Percentiles rank a stretch among this genome's conserved stretches.
Evolutionary conservation across 2,888 invertebrate species (phyloP).

Genomic region (Acrobasis repandana): DNA sequence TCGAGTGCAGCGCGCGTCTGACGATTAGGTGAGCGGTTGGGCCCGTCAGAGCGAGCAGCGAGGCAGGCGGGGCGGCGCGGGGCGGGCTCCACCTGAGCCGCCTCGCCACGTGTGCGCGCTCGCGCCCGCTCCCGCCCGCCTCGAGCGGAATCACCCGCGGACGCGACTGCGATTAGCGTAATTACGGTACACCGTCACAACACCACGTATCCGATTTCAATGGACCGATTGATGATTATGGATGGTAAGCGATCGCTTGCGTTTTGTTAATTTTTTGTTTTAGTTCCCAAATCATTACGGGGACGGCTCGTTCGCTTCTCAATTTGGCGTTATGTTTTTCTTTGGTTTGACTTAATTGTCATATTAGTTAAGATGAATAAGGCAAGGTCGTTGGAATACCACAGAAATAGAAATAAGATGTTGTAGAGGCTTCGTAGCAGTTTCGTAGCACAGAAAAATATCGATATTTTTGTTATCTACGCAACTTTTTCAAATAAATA

Average conservation of each 20-base stretch:
- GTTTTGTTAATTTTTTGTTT: slow-evolving; percentile 42
- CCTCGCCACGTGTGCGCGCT: slow-evolving; percentile 58
- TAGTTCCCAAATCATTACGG: slow-evolving; percentile 32
- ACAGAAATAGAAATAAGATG: neutral
- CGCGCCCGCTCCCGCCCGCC: slow-evolving; percentile 53
- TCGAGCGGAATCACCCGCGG: neutral
- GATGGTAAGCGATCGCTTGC: slow-evolving; percentile 52
- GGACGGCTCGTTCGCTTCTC: slow-evolving; percentile 22
- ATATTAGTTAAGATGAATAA: slow-evolving; percentile 10
- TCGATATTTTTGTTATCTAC: slow-evolving; percentile 1
- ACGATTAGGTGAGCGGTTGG: slow-evolving; percentile 68
- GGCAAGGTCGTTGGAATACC: neutral
- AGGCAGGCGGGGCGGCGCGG: slow-evolving; percentile 61
- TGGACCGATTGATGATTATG: slow-evolving; percentile 65
- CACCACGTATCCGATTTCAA: slow-evolving; percentile 62
- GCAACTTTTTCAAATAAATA: slow-evolving; percentile 17
- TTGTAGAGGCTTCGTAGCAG: slow-evolving; percentile 17
- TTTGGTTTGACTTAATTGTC: slow-evolving; percentile 20
- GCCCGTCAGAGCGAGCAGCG: slow-evolving; percentile 59
- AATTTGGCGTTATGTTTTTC: slow-evolving; percentile 15
- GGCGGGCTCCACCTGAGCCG: slow-evolving; percentile 77
- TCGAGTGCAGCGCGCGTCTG: slow-evolving; percentile 78
- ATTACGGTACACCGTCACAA: slow-evolving; percentile 56
- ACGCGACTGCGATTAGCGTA: slow-evolving; percentile 51
- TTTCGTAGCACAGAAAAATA: slow-evolving; percentile 7